Conservation (phyloP, 2,888 invertebrate species). For the Cacoxenus indagator region DNA sequence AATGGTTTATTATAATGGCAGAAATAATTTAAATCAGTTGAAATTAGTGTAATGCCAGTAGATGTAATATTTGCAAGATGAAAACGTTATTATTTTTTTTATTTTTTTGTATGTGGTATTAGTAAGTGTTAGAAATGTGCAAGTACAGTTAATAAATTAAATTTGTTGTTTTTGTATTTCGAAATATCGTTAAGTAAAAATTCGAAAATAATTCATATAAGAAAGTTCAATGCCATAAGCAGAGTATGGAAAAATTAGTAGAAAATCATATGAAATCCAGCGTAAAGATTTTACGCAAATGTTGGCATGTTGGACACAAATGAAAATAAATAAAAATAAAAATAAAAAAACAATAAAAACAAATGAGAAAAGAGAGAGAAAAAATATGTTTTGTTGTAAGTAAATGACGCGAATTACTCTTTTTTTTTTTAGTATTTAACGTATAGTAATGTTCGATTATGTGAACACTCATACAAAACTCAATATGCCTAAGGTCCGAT, state of each 20-base stretch:
- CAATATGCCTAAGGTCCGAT: too few relatives aligned
- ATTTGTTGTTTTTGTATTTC: conserved; percentile 13
- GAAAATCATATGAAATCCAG: not conserved
- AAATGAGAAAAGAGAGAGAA: conserved; percentile 43
- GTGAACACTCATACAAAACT: too few relatives aligned
- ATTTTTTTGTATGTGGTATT: too few relatives aligned
- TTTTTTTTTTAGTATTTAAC: conserved; percentile 14
- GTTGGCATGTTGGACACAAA: conserved; percentile 3
- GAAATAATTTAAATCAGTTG: too few relatives aligned
- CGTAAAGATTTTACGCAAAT: conserved; percentile 3
- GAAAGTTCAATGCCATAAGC: not conserved
- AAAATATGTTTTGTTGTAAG: conserved; percentile 38
- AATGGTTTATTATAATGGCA: too few relatives aligned
- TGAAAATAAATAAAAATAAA: conserved; percentile 21
- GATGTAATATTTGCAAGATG: too few relatives aligned
- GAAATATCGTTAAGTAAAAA: not conserved
- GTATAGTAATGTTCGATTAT: not conserved
- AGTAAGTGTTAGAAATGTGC: too few relatives aligned
- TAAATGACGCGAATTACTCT: not conserved
- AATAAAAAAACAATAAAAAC: conserved; percentile 25
- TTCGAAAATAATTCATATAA: too few relatives aligned
- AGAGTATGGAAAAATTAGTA: not conserved
- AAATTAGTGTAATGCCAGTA: too few relatives aligned
- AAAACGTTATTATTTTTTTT: too few relatives aligned
- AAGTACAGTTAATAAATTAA: too few relatives aligned